A percentile compares a stretch with the other conserved stretches of the same genome.
phyloP scores from a whole-genome alignment of 2,797 vertebrate genomes.

The Scomberomorus guttatus region DNA sequence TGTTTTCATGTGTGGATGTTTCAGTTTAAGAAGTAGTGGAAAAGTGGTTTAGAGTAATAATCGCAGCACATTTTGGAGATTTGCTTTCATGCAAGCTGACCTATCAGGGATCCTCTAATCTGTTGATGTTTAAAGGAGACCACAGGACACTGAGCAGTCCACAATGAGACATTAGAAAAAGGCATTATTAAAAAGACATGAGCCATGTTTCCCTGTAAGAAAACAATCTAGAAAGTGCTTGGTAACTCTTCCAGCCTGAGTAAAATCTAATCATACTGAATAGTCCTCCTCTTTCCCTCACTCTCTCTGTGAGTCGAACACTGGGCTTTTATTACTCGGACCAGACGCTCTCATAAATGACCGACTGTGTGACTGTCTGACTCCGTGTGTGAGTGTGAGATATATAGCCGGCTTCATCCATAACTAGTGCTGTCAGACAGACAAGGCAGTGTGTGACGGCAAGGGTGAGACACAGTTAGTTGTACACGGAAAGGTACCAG shows the following conservation, averaged over 20 bases:
- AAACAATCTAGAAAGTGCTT: constrained; percentile 49
- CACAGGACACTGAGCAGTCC: constrained; percentile 20
- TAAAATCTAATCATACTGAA: constrained; percentile 72
- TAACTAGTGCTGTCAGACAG: constrained; percentile 64
- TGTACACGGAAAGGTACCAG: constrained; percentile 31
- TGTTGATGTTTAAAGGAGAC: constrained; percentile 20
- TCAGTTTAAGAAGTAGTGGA: background rate
- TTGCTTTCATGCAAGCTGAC: background rate
- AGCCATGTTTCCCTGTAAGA: constrained; percentile 18
- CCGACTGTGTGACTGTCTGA: constrained; percentile 59
- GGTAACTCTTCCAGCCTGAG: constrained; percentile 55
- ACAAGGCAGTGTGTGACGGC: constrained; percentile 67
- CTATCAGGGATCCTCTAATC: background rate
- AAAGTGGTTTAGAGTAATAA: background rate
- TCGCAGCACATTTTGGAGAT: background rate
- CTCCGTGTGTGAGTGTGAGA: constrained; percentile 47
- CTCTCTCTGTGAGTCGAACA: constrained; percentile 68
- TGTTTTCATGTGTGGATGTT: background rate
- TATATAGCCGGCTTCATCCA: constrained; percentile 65
- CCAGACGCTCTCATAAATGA: constrained; percentile 79
- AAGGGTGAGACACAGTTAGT: constrained; percentile 52
- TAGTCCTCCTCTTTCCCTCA: constrained; percentile 57
- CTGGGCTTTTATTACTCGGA: constrained; percentile 76
- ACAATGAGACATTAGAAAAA: constrained; percentile 7
- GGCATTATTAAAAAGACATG: constrained; percentile 17